Evolutionary conservation across 2,888 invertebrate genomes (phyloP).

Genomic region (Amiota mariae): DNA sequence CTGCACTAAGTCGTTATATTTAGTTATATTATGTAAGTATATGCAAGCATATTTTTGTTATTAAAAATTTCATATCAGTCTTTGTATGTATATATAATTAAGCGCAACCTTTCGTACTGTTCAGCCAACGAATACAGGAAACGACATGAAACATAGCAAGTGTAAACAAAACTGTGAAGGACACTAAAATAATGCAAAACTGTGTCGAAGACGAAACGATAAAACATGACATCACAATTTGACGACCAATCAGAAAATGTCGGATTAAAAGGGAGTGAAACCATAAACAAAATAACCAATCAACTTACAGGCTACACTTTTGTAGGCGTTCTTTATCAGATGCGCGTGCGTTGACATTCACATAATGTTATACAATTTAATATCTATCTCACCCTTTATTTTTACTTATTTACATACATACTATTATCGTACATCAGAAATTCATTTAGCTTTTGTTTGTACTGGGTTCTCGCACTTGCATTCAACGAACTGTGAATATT

Average conservation of each 20-base stretch:
- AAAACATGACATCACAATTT: not conserved
- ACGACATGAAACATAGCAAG: constrained; percentile 1
- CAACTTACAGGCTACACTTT: not conserved
- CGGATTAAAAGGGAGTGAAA: not conserved
- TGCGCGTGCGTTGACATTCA: constrained; percentile 34
- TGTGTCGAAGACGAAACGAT: not conserved
- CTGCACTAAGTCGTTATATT: too few species aligned
- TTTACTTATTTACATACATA: not conserved
- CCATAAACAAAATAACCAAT: constrained; percentile 6
- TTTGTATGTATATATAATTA: too few species aligned
- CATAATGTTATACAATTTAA: constrained; percentile 13
- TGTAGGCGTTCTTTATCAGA: constrained; percentile 29
- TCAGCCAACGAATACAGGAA: too few species aligned
- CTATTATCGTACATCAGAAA: not conserved
- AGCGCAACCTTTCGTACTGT: too few species aligned
- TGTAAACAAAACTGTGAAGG: constrained; percentile 26
- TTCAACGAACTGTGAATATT: constrained; percentile 60
- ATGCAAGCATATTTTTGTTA: too few species aligned
- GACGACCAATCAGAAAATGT: constrained; percentile 12
- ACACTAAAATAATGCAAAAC: not conserved
- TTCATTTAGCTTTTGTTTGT: constrained; percentile 3
- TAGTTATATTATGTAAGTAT: too few species aligned
- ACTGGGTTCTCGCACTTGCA: constrained; percentile 39
- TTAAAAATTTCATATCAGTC: too few species aligned
- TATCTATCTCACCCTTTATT: not conserved